phyloP scores from a whole-genome alignment of 2,888 invertebrate genomes.

The Homarus gammarus region DNA sequence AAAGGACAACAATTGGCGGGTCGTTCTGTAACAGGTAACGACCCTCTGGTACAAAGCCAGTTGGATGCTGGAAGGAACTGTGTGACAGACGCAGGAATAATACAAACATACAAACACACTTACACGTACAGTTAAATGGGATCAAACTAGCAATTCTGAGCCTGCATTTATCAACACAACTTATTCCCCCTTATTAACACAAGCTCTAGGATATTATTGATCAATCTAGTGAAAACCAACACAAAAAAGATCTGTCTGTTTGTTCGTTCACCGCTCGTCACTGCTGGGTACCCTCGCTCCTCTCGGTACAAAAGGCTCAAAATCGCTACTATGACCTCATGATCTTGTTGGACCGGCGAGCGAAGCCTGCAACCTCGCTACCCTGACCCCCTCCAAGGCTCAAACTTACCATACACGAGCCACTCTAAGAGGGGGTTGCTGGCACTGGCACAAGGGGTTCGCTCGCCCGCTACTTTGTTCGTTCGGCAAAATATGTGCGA shows the following conservation, averaged over 20 bases:
- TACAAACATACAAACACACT: constrained; percentile 74
- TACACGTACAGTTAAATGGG: constrained; percentile 70
- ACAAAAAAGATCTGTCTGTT: not conserved
- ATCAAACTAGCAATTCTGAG: constrained; percentile 54
- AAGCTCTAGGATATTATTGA: too few relatives aligned
- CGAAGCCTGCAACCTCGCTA: constrained; percentile 20
- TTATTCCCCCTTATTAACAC: too few relatives aligned
- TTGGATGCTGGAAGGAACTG: constrained; percentile 66
- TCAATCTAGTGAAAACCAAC: not conserved
- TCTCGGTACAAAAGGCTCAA: constrained; percentile 32
- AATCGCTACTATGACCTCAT: constrained; percentile 51
- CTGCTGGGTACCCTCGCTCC: too few relatives aligned
- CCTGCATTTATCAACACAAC: too few relatives aligned
- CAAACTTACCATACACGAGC: not conserved
- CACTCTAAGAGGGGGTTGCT: constrained; percentile 3
- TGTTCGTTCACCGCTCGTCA: too few relatives aligned
- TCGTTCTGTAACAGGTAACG: constrained; percentile 56
- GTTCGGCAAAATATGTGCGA: constrained; percentile 73
- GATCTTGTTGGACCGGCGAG: constrained; percentile 46
- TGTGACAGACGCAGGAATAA: constrained; percentile 71
- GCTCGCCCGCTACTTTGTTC: constrained; percentile 59
- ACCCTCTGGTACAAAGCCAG: constrained; percentile 64
- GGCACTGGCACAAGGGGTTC: constrained; percentile 7
- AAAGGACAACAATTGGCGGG: constrained; percentile 61
- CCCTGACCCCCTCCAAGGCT: not conserved